A percentile compares a stretch with the other conserved stretches of the same genome.
Evolutionary conservation across 2,888 invertebrate genomes (phyloP).

Genomic region (Gandaritis pyraliata): DNA sequence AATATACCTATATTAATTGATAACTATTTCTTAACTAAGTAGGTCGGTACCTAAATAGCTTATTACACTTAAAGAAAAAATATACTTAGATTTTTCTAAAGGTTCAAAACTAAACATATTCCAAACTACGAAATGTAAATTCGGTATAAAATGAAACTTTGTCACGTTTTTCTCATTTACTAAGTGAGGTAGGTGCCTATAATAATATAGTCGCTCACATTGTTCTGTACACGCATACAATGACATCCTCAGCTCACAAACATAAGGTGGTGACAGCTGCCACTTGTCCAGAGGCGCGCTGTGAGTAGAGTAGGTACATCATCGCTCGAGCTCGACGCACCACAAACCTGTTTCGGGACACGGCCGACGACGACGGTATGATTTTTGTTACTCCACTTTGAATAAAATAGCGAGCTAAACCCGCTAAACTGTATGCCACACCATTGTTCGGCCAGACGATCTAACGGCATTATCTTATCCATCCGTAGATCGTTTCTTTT

Average conservation of each 20-base stretch:
- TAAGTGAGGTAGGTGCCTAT: background rate
- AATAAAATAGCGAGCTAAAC: slow-evolving; percentile 60
- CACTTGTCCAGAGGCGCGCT: slow-evolving; percentile 46
- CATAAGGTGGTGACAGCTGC: slow-evolving; percentile 57
- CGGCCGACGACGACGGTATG: slow-evolving; percentile 49
- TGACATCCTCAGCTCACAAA: slow-evolving; percentile 30
- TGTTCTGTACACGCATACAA: slow-evolving; percentile 29
- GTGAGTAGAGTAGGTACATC: slow-evolving; percentile 46
- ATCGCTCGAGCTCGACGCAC: slow-evolving; percentile 53
- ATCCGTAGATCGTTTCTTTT: slow-evolving; percentile 68
- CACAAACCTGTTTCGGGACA: slow-evolving; percentile 72
- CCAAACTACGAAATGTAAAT: background rate
- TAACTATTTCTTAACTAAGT: too few relatives aligned
- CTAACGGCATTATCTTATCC: slow-evolving; percentile 78
- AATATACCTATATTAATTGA: too few relatives aligned
- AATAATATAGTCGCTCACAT: slow-evolving; percentile 13
- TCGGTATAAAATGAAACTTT: background rate
- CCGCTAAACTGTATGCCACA: slow-evolving; percentile 65
- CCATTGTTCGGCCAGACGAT: slow-evolving; percentile 74
- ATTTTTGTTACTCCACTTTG: slow-evolving; percentile 61
- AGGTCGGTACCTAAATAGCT: too few relatives aligned
- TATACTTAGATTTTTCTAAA: too few relatives aligned
- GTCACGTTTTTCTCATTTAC: slow-evolving; percentile 11
- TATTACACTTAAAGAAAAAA: too few relatives aligned
- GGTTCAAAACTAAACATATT: too few relatives aligned